phyloP scores from a whole-genome alignment of 2,113 vertebrate species.

The Brienomyrus brachyistius region DNA sequence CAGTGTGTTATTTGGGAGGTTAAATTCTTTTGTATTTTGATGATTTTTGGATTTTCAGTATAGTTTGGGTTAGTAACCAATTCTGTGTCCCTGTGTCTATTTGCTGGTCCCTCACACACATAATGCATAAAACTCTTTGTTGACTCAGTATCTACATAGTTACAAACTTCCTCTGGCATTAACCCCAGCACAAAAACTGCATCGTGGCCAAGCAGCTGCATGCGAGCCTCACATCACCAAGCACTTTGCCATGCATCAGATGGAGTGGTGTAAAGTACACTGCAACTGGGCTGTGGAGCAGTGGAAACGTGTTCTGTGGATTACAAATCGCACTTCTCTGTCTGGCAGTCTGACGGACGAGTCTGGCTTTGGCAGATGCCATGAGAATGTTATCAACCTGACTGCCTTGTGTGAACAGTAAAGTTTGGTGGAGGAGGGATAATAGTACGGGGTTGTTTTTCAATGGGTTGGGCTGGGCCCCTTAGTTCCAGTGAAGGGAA shows the following conservation, averaged over 20 bases:
- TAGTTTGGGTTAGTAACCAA: too few species aligned
- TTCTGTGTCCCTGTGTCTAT: too few species aligned
- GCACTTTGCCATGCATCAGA: not conserved
- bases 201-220: not conserved
- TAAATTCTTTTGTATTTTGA: too few species aligned
- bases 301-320: too few species aligned
- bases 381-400: not conserved
- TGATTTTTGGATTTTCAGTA: too few species aligned
- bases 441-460: too few species aligned
- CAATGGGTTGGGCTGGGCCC: too few species aligned
- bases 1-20: too few species aligned
- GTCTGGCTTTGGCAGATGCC: not conserved
- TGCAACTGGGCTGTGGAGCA: too few species aligned
- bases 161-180: not conserved
- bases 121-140: not conserved
- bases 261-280: not conserved
- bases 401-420: not conserved
- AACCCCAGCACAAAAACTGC: not conserved
- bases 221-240: not conserved
- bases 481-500: too few species aligned
- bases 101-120: not conserved
- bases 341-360: not conserved
- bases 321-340: not conserved
- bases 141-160: not conserved
- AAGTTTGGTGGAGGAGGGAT: too few species aligned